Evolutionary conservation across 2,113 vertebrate species (phyloP), one percentile per base, ranked within the genome.

Genomic region (Edolisoma coerulescens): DNA sequence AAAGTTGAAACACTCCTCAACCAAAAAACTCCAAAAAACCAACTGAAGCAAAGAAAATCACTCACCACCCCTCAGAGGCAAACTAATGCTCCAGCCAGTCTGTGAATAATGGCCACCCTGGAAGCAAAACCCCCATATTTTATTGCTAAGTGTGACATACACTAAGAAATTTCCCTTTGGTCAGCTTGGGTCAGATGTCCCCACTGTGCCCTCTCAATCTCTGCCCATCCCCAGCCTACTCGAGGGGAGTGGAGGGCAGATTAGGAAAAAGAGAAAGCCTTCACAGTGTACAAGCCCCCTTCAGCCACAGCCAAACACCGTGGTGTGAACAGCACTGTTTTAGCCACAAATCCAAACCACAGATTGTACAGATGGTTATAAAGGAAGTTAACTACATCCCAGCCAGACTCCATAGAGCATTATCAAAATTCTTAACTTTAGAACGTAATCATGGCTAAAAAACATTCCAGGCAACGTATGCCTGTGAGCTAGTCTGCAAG

Each of bases 1-100:
- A 14, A 50, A 71, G n/a, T 13, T 7, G 28, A 87, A 89, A 83
- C 6, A 37, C 1, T 1, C 2, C 18, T 6, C 4, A 1, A 7
- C 3, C 24, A 30, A 79, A 54, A 21, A 41, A 5, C 1, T 10
- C 8, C 45, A 15, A 18, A 14, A 23, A 19, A 63, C 9, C 5
- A 77, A 64, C 6, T 1, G 3, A 68, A 71, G 42, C 42, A 67
- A 79, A 53, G n/a, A 37, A 83, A 71, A 71, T 19, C 33, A 6
- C 32, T 83, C 41, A 52, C 12, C 8, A 89, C 18, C 12, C 49
- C 16, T 52, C 52, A 49, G 0, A 49, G 10, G 44, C 49, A 87
- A 87, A 39, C 13, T 13, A 68, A 39, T 3, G 1, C 15, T 53
- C 53, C 26, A 52, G 30, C 1, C 14, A 69, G 44, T 4, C 35